Evolutionary conservation across 2,113 vertebrate species (phyloP).

Genomic region (Cacatua alba): DNA sequence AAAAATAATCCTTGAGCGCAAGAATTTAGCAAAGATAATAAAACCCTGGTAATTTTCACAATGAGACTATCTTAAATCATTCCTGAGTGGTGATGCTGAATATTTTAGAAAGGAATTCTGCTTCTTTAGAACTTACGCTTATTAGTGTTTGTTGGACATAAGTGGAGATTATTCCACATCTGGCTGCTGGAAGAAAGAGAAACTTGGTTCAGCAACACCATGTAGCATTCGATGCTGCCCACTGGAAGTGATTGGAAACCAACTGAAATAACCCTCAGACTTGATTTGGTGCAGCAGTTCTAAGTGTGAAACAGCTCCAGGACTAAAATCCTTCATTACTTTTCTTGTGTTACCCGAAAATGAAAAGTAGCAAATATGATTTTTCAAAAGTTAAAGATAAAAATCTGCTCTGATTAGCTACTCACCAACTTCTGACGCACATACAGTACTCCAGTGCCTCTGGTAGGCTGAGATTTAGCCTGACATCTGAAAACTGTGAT

Average conservation of each 20-base stretch:
- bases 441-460: not conserved
- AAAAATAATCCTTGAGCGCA: not conserved
- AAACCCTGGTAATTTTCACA: not conserved
- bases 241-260: not conserved
- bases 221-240: not conserved
- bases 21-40: not conserved
- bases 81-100: not conserved
- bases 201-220: not conserved
- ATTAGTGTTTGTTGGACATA: fast-evolving
- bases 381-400: not conserved
- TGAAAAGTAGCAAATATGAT: not conserved
- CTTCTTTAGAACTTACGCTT: not conserved
- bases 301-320: not conserved
- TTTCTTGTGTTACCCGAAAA: not conserved
- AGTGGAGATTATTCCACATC: not conserved
- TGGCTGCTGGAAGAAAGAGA: not conserved
- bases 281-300: not conserved
- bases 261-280: not conserved
- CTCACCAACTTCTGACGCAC: not conserved
- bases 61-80: not conserved
- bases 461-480: not conserved
- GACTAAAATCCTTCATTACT: not conserved
- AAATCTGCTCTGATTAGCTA: not conserved
- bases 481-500: not conserved
- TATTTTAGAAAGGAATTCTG: not conserved